Base-by-base conservation (phyloP, 2,113 vertebrate genomes). In the Scomber colias region DNA sequence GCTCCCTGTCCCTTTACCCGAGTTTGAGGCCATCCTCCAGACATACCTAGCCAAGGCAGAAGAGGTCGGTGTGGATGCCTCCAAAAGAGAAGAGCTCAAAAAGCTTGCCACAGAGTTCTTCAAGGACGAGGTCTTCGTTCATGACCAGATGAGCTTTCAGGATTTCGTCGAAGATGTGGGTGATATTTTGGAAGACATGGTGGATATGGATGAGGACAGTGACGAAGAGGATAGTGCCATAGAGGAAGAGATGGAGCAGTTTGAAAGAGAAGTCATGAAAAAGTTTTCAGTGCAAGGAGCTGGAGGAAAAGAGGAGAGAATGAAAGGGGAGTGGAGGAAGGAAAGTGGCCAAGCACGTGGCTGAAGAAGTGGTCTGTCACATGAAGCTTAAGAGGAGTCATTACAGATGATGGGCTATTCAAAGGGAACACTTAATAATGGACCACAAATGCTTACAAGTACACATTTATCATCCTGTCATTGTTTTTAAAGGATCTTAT, bases 181-280 rank as follows among this genome's bases (percentile, higher is more conserved):
- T 7, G 97, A 99, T n/a, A 94, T 97, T 78, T 90, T 99, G 77
- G 98, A 99, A 85, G 97, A 97, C 61, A 83, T 96, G 89, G 97
- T 96, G 0, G 80, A 94, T 81, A 80, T 30, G 5, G 91, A 96
- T 17, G 93, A 93, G 0, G 49, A 77, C 0, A 65, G 81, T 0
- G 80, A 82, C 0, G 79, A 86, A 15, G 55, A 82, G 30, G 89
- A 87, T 16, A 9, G 88, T 0, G 61, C 54, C 17, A 9, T 94
- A 5, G 94, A 97, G 2, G 88, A 97, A 0, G 95, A 92, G 0
- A 96, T 96, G 62, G 96, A 98, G 0, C 94, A 83, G 77, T 98
- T 99, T 3, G 96, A 96, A 85, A 91, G 87, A 27, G 96, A 93
- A 27, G 89, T 93, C 0, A 72, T 95, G 85, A 73, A 85, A 48